Base-by-base conservation (phyloP, 1,140 invertebrate species). In the Lerema accius region DNA sequence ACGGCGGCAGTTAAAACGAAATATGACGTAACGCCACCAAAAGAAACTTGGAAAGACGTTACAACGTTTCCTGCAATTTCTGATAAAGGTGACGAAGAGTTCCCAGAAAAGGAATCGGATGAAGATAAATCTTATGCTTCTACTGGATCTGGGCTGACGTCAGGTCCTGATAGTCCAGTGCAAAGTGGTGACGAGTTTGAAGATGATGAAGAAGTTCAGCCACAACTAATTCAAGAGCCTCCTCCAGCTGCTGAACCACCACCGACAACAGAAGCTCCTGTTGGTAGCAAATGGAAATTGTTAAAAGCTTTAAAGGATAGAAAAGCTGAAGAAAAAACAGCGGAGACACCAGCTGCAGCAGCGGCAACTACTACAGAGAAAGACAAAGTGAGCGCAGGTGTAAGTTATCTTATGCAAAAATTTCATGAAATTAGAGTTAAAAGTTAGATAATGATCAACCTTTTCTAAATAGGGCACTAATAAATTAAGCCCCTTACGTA, bases 241-340 rank as follows among this genome's bases (percentile, higher is more conserved):
- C 68, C 37, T 69, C 64, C 86, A 79, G 15, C 86, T 69, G 70
- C 67, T 46, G 79, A 82, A 19, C 73, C 79, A 23, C 81, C 65
- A 75, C 71, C 90, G 70, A 90, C 89, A 75, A 72, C 93, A 89
- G 92, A 92, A 70, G 91, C 93, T 48, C 93, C 93, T 23, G 92
- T 93, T 43, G 94, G 95, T 17, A 97, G 96, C 73, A 97, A 97
- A 87, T 98, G 97, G 97, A 97, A 97, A 82, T 89, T 97, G 13
- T 84, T 97, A 7, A 98, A 97, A 87, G 96, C 96, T 4, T 79
- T 97, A 19, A 97, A 97, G 82, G 96, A 97, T 79, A 92, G 95
- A 58, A 97, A 97, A 90, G 96, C 96, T 6, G 96, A 97, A 87
- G 96, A 97, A 71, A 96, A 95, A 84, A 93, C 91, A 67, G 92